Conservation (phyloP, 2,888 invertebrate species). For the Anoncus sp. region DNA sequence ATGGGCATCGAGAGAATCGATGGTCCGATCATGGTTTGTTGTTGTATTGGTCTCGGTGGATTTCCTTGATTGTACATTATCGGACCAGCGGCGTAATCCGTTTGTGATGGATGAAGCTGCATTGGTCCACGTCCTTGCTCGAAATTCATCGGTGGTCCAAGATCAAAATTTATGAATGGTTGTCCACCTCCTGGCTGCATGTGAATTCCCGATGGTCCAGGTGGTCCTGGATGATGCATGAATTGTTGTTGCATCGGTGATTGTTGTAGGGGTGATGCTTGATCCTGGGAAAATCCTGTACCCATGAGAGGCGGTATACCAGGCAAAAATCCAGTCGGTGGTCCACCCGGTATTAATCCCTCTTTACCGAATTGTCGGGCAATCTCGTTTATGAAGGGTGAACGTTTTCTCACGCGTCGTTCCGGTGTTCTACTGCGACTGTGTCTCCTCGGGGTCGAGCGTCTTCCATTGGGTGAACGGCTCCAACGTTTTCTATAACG, state of each 20-base stretch:
- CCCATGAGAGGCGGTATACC: constrained; percentile 67
- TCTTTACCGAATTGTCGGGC: constrained; percentile 78
- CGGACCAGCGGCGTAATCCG: constrained; percentile 73
- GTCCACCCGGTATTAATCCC: constrained; percentile 65
- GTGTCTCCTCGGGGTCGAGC: constrained; percentile 70
- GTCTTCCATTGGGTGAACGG: constrained; percentile 75
- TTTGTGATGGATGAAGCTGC: constrained; percentile 63
- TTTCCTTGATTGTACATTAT: constrained; percentile 75
- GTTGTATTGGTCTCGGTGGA: constrained; percentile 60
- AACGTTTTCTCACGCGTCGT: constrained; percentile 77
- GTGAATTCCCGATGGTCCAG: constrained; percentile 65
- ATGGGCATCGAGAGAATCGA: constrained; percentile 60
- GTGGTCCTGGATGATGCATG: constrained; percentile 65
- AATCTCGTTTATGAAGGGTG: constrained; percentile 81
- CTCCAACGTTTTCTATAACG: constrained; percentile 75
- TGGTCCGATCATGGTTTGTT: constrained; percentile 60
- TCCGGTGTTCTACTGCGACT: constrained; percentile 74
- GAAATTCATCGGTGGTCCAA: constrained; percentile 72
- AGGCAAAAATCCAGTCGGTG: constrained; percentile 65
- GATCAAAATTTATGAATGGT: constrained; percentile 73
- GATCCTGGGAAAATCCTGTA: constrained; percentile 51
- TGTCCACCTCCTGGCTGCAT: constrained; percentile 21
- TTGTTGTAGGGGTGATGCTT: constrained; percentile 43
- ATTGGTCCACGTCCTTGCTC: constrained; percentile 70
- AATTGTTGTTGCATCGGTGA: constrained; percentile 51